phyloP scores from a whole-genome alignment of 2,888 invertebrate genomes.

The Alloscopus bannaensis region DNA sequence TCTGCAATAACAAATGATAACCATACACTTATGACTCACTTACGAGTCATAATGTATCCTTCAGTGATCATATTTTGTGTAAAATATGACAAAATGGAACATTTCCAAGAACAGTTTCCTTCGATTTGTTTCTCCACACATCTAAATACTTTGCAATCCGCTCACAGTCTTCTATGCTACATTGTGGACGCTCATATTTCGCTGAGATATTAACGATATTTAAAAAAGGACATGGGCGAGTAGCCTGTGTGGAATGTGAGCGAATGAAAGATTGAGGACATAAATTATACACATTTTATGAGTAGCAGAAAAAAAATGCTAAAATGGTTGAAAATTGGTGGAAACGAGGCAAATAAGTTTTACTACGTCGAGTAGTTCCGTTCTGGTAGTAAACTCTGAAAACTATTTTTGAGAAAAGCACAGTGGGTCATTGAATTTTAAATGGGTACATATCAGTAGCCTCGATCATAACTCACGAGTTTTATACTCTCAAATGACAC shows the following conservation, averaged over 20 bases:
- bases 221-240: constrained; percentile 36
- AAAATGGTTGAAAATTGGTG: constrained; percentile 52
- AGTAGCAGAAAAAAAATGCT: constrained; percentile 17
- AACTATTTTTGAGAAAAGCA: too few relatives aligned
- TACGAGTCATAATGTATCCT: constrained; percentile 18
- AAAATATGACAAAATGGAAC: constrained; percentile 45
- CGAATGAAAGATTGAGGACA: constrained; percentile 45
- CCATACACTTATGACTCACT: background rate
- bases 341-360: constrained; percentile 41
- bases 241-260: constrained; percentile 18
- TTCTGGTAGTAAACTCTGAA: too few relatives aligned
- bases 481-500: too few relatives aligned
- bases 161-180: too few relatives aligned
- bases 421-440: too few relatives aligned
- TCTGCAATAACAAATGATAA: background rate
- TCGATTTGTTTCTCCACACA: constrained; percentile 50
- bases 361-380: too few relatives aligned
- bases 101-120: constrained; percentile 38
- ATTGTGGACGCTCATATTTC: constrained; percentile 57
- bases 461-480: too few relatives aligned
- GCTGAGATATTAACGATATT: constrained; percentile 46
- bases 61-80: constrained; percentile 27
- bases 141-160: too few relatives aligned
- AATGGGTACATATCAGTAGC: too few relatives aligned
- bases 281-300: constrained; percentile 56